A percentile compares a stretch with the other conserved stretches of the same genome.
phyloP scores from a whole-genome alignment of 1,140 invertebrate genomes.

The Aphelinus certus region DNA sequence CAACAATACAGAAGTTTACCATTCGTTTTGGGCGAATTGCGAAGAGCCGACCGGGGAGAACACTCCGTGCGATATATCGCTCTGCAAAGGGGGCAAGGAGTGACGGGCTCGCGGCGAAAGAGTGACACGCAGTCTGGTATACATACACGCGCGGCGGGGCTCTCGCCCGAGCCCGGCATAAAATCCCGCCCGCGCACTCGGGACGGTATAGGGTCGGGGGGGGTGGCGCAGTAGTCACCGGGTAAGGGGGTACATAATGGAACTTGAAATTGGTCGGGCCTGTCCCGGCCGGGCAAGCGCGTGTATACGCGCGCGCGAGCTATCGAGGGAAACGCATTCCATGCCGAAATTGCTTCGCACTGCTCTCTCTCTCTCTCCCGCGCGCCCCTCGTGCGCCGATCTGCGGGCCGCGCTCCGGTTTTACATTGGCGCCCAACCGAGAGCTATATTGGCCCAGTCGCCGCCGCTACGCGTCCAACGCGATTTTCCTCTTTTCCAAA shows the following conservation, averaged over 20 bases:
- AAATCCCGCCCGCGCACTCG: background rate
- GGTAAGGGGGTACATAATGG: slow-evolving; percentile 63
- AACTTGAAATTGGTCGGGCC: slow-evolving; percentile 66
- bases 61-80: too few species aligned
- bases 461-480: too few species aligned
- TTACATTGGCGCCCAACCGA: too few species aligned
- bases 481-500: too few species aligned
- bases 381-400: background rate
- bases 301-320: slow-evolving; percentile 38
- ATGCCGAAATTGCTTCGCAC: slow-evolving; percentile 63
- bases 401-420: background rate
- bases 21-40: too few species aligned
- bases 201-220: background rate
- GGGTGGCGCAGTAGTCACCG: slow-evolving; percentile 54
- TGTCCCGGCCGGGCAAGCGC: slow-evolving; percentile 61
- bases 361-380: slow-evolving; percentile 33
- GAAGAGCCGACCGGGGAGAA: background rate
- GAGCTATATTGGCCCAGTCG: too few species aligned
- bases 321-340: slow-evolving; percentile 65
- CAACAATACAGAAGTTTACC: too few species aligned
- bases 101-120: background rate
- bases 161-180: background rate
- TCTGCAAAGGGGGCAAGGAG: too few species aligned
- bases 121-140: background rate
- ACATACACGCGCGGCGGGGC: too few species aligned